Evolutionary conservation across 2,797 vertebrate genomes (phyloP).

Genomic region (Sternotherus odoratus): DNA sequence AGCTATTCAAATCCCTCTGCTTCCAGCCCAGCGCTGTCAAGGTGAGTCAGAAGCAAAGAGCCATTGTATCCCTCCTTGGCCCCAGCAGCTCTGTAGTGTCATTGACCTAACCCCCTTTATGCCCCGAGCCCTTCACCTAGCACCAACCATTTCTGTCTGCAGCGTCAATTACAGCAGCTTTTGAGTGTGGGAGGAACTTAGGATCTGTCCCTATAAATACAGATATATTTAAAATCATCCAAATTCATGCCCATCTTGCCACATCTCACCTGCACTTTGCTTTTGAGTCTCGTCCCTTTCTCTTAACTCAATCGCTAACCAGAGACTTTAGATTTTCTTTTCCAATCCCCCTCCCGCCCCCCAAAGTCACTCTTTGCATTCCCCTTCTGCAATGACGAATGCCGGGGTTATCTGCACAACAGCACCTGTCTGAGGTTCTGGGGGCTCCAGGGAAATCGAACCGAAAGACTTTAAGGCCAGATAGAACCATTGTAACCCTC

Average conservation of each 20-base stretch:
- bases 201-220: not conserved
- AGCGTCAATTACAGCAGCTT: not conserved
- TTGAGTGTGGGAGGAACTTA: not conserved
- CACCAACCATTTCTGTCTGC: not conserved
- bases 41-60: not conserved
- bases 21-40: not conserved
- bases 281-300: not conserved
- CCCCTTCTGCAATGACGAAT: not conserved
- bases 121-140: not conserved
- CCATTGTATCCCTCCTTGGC: not conserved
- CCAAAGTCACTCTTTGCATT: not conserved
- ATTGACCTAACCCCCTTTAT: not conserved
- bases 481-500: not conserved
- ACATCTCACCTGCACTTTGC: not conserved
- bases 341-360: fast-evolving
- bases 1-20: not conserved
- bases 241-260: not conserved
- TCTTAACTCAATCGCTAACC: not conserved
- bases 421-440: not conserved
- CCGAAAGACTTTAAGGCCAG: not conserved
- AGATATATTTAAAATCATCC: not conserved
- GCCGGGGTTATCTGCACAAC: not conserved
- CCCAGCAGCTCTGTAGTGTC: not conserved
- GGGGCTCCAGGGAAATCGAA: not conserved
- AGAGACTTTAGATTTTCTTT: not conserved